Evolutionary conservation across 2,888 invertebrate species (phyloP).

Genomic region (Cynaeus angustus): DNA sequence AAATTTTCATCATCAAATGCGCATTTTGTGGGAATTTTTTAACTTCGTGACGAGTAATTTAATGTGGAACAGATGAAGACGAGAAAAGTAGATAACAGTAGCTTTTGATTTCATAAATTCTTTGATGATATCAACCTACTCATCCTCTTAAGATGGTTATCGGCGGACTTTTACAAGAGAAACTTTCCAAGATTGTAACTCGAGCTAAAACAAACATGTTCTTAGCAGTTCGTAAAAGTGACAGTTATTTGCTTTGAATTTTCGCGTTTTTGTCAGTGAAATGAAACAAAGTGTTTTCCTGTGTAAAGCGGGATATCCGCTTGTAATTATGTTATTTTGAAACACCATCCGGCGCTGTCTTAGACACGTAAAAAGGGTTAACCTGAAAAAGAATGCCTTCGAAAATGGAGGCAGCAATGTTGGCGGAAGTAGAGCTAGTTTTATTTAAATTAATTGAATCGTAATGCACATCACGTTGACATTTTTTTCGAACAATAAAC

Average conservation of each 20-base stretch:
- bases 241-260: slow-evolving; percentile 55
- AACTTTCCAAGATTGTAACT: slow-evolving; percentile 7
- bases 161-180: neutral
- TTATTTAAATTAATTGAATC: no score
- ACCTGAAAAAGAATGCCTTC: no score
- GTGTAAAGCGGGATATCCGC: slow-evolving; percentile 53
- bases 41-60: slow-evolving; percentile 17
- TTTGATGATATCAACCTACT: slow-evolving; percentile 7
- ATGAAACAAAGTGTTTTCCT: slow-evolving; percentile 50
- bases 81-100: slow-evolving; percentile 6
- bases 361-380: neutral
- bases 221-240: slow-evolving; percentile 51
- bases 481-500: no score
- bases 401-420: no score
- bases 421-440: no score
- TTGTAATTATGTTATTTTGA: slow-evolving; percentile 54
- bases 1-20: no score
- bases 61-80: slow-evolving; percentile 8
- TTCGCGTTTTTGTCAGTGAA: slow-evolving; percentile 48
- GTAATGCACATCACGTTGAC: no score
- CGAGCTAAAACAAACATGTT: slow-evolving; percentile 40
- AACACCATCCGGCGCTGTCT: slow-evolving; percentile 22
- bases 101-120: slow-evolving; percentile 15
- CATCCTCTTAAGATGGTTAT: slow-evolving; percentile 13
- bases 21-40: neutral